Conservation (phyloP, 1,140 invertebrate genomes). For the Hirudo medicinalis region DNA sequence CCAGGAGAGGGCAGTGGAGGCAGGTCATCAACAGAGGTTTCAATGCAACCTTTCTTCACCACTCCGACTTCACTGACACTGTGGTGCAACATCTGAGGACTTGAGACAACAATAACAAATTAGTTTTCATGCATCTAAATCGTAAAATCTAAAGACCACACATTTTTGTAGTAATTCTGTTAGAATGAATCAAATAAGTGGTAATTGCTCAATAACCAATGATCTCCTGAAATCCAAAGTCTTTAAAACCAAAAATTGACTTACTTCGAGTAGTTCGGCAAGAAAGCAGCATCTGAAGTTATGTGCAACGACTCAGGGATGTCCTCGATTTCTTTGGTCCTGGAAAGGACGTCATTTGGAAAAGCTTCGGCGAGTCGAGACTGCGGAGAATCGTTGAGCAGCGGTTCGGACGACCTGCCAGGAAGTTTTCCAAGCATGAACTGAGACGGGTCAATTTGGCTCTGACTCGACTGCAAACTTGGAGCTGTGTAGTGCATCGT, state of each 20-base stretch:
- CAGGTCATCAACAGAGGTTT: not conserved
- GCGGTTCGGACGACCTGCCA: not conserved
- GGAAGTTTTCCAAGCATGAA: slow-evolving; percentile 9
- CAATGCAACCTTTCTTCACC: not conserved
- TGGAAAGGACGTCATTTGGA: not conserved
- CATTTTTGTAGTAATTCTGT: too few species aligned
- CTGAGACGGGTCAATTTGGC: slow-evolving; percentile 11
- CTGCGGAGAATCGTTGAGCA: not conserved
- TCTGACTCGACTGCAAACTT: not conserved
- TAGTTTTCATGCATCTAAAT: too few species aligned
- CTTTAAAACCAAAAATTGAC: too few species aligned
- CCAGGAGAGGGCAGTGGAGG: not conserved
- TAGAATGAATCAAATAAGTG: too few species aligned
- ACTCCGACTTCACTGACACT: slow-evolving; percentile 7
- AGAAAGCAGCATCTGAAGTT: not conserved
- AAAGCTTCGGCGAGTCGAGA: not conserved
- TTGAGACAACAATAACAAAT: not conserved
- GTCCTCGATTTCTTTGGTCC: slow-evolving; percentile 13
- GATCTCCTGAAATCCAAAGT: too few species aligned
- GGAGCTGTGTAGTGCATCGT: not conserved
- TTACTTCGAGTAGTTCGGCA: too few species aligned
- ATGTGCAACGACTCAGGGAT: slow-evolving; percentile 5
- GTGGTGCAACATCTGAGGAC: slow-evolving; percentile 13
- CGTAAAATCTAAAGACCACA: too few species aligned
- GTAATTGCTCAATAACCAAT: too few species aligned